Evolutionary conservation across 2,797 vertebrate species (phyloP), one percentile per base, ranked within the genome.

Genomic region (Gobionotothen gibberifrons): DNA sequence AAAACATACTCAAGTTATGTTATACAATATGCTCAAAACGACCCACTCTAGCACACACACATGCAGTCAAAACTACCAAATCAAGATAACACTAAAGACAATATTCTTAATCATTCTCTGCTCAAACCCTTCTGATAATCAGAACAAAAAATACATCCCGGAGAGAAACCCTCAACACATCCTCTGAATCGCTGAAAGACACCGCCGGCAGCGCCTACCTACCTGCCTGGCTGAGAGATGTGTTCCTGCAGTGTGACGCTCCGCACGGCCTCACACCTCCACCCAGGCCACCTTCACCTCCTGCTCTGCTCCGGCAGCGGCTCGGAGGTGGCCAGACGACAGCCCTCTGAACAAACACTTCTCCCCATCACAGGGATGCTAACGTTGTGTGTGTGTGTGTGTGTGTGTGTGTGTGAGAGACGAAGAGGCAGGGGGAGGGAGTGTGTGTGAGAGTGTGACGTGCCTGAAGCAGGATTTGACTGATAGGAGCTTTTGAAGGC

Each of bases 331-430:
- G 53, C 49, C 71, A 14, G 69, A 55, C 65, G 16, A 61, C 87
- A 84, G 62, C 72, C 69, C 78, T 70, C 86, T 87, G 75, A 87
- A 82, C 85, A 90, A 88, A 92, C 86, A 89, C 78, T 73, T 53
- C 78, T 76, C 55, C 58, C 71, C 76, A 58, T 83, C 82, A 85
- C 86, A 74, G 71, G 42, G 68, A 65, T 54, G 55, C 74, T 60
- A 71, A 61, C 85, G 62, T 71, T 70, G 32, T 36, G 43, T 44
- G 44, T 46, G 46, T 46, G 61, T 62, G 56, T 11, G n/a, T n/a
- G n/a, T 70, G 32, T 36, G 43, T 44, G 44, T 46, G 46, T 46
- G 61, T 62, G 56, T 11, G n/a, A 29, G 65, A 15, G 43, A 11
- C 57, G 36, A 43, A 29, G 43, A 17, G 19, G 42, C 13, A 46